These are phyloP conservation scores for Corythornis cristatus DNA, from an alignment of 2,113 vertebrate genomes.

Conservation along the genomic window DNA sequence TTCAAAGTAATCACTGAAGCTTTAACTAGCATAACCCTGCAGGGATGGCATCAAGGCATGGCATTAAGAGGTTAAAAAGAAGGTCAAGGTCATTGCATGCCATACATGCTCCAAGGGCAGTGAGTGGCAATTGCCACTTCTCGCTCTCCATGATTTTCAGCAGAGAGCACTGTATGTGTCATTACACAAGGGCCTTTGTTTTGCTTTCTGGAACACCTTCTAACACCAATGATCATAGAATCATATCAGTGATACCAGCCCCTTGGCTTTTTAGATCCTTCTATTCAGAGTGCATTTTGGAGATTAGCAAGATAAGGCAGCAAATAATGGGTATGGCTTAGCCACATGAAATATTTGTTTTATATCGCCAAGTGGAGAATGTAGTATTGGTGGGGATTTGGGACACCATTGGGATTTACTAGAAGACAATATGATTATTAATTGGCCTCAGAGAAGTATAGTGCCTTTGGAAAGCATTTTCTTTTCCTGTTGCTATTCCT, in stretches of 20 bases:
- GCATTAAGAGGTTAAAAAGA: constrained; percentile 55
- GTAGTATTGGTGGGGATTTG: neutral
- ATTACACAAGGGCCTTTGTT: neutral
- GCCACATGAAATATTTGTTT: neutral
- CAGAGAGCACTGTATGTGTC: neutral
- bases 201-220: neutral
- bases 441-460: neutral
- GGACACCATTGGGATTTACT: neutral
- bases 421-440: neutral
- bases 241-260: neutral
- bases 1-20: constrained; percentile 18
- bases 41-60: constrained; percentile 19
- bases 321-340: neutral
- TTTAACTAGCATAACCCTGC: constrained; percentile 5
- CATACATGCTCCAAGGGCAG: neutral
- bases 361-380: neutral
- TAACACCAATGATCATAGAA: neutral
- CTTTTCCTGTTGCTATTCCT: neutral
- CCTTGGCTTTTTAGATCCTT: neutral
- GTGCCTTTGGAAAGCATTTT: neutral
- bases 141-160: neutral
- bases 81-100: neutral
- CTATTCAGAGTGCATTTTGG: fast-evolving
- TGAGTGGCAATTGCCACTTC: neutral
- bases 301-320: neutral